Evolutionary conservation across 2,797 vertebrate genomes (phyloP), one percentile per base, ranked within the genome.

Genomic region (Siniperca obscura): DNA sequence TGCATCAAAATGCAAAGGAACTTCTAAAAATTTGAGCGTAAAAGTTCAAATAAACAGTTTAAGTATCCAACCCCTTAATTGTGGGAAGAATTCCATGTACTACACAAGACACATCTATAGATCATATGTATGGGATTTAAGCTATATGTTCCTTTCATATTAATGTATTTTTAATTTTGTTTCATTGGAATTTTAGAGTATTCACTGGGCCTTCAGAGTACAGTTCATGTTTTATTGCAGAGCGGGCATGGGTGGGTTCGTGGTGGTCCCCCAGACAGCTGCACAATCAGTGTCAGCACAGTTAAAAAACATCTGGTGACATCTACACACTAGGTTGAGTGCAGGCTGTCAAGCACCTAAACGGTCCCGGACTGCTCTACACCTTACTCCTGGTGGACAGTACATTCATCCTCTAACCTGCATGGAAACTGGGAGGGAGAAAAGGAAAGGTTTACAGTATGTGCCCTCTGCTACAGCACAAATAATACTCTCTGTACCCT

Each of bases 391-490:
- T 61, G 72, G 30, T 74, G 53, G 44, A 86, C 66, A 78, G 65
- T 80, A 82, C 84, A 87, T 81, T 83, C 70, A 72, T 81, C 76
- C 72, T 85, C 84, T 80, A 85, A 84, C 74, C 85, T 83, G 79
- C 64, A 88, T 68, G 70, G 69, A 76, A 64, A 84, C 44, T 79
- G 61, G 30, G 64, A 50, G 59, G 79, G 62, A 78, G 42, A 57
- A 80, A 80, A 83, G 74, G 82, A 89, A 86, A 82, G 69, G 59
- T 85, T 90, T 90, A 88, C 81, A 89, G 80, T 83, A 67, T 67
- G 78, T 88, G 87, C 85, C 72, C 85, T 88, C 78, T 90, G 90
- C 83, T 89, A 88, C 85, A 89, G 88, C 88, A 90, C 86, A 84
- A 83, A 76, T 80, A 81, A 80, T 73, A 83, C 71, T 75, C 66